phyloP scores from a whole-genome alignment of 1,140 invertebrate species.

The Mya arenaria region DNA sequence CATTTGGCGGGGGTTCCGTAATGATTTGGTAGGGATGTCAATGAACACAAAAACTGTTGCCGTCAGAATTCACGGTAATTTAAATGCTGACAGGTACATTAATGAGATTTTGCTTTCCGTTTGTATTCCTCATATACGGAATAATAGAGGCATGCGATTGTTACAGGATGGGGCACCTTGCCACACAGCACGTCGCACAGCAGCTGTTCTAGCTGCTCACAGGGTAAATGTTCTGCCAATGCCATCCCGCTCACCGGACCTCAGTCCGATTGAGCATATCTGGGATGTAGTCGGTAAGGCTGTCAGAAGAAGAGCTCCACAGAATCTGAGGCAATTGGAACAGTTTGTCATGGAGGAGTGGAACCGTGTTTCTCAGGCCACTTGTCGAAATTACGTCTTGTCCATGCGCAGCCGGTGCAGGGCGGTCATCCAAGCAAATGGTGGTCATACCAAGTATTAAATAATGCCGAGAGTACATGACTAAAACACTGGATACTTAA shows the following conservation, averaged over 20 bases:
- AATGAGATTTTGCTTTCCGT: constrained; percentile 2
- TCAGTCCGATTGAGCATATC: background rate
- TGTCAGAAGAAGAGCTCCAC: constrained; percentile 2
- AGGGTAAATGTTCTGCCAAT: background rate
- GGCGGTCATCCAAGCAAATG: no score
- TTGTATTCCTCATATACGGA: background rate
- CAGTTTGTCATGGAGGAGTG: background rate
- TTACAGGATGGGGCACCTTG: background rate
- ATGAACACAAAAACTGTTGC: background rate
- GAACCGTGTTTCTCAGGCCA: background rate
- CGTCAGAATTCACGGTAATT: background rate
- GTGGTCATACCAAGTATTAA: no score
- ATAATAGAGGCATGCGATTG: constrained; percentile 4
- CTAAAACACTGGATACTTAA: no score
- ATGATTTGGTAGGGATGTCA: no score
- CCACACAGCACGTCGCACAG: constrained; percentile 9
- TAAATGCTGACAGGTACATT: constrained; percentile 2
- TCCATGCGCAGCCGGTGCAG: no score
- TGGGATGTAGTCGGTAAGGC: constrained; percentile 3
- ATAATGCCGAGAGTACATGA: no score
- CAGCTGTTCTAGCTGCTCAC: background rate
- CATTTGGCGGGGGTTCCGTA: no score
- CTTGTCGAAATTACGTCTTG: no score
- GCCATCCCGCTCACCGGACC: background rate
- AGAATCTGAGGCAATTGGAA: background rate